These are phyloP conservation scores for Phylloscopus trochilus DNA, from an alignment of 2,113 vertebrate genomes.

Conservation along the genomic window DNA sequence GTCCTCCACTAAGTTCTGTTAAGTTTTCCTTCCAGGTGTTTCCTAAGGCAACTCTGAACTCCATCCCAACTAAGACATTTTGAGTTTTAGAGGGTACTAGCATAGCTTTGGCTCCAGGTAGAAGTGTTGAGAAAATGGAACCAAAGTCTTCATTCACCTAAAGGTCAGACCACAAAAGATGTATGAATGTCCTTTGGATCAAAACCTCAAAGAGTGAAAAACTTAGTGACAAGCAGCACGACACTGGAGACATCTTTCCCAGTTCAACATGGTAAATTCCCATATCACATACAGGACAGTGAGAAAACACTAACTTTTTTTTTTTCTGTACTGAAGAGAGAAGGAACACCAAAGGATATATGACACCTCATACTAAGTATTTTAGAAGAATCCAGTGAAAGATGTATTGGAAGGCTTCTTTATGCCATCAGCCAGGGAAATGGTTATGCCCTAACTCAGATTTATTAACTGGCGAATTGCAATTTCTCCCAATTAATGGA, in stretches of 20 bases:
- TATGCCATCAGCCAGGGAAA: background rate
- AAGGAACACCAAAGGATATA: background rate
- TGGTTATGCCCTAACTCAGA: background rate
- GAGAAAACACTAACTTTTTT: background rate
- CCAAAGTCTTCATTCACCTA: slow-evolving; percentile 95
- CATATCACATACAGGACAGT: background rate
- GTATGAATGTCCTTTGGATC: background rate
- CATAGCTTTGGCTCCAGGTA: slow-evolving; percentile 88
- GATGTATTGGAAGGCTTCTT: background rate
- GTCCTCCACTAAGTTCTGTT: slow-evolving; percentile 94
- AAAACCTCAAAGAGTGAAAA: background rate
- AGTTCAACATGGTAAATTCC: background rate
- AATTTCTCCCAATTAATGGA: background rate
- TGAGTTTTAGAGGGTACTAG: slow-evolving; percentile 78
- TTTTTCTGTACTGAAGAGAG: background rate
- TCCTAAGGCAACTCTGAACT: slow-evolving; percentile 93
- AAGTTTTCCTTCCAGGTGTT: slow-evolving; percentile 97
- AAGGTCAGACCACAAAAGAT: background rate
- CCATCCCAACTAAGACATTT: slow-evolving; percentile 81
- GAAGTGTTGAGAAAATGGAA: slow-evolving; percentile 91
- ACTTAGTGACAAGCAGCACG: fast-evolving
- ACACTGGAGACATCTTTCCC: fast-evolving
- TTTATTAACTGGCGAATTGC: background rate
- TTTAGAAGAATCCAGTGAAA: background rate
- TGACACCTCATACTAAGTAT: background rate